A percentile compares a stretch with the other conserved stretches of the same genome.
These are phyloP conservation scores for Dascyllus trimaculatus DNA, from an alignment of 2,113 vertebrate genomes.

Conservation along the genomic window DNA sequence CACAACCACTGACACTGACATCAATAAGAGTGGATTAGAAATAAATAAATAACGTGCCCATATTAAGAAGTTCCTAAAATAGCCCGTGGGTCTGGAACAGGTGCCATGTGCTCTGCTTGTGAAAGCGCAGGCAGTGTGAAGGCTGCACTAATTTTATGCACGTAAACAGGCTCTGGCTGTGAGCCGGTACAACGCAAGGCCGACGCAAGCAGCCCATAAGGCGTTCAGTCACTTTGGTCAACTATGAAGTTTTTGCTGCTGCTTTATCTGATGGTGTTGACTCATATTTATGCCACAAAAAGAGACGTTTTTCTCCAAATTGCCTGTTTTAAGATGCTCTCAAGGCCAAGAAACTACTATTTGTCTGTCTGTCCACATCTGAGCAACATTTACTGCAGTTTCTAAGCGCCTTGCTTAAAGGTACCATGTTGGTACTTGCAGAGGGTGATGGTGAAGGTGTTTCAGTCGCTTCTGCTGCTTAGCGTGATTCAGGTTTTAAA, in stretches of 20 bases:
- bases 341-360: too few species aligned
- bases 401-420: background rate
- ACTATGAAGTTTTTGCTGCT: too few species aligned
- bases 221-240: too few species aligned
- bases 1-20: constrained; percentile 48
- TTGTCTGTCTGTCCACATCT: too few species aligned
- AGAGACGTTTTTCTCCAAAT: too few species aligned
- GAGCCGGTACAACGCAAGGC: constrained; percentile 7
- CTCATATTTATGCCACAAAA: too few species aligned
- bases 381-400: too few species aligned
- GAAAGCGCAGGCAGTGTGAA: constrained; percentile 74
- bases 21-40: constrained; percentile 71
- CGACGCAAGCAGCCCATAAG: background rate
- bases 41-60: constrained; percentile 87
- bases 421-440: background rate
- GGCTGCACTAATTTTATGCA: constrained; percentile 88
- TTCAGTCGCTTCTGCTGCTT: background rate
- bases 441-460: background rate
- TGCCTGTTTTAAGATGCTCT: too few species aligned
- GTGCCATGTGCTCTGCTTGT: constrained; percentile 89
- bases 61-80: constrained; percentile 94
- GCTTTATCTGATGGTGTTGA: too few species aligned
- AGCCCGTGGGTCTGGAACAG: constrained; percentile 90
- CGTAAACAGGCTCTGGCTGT: constrained; percentile 73
- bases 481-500: too few species aligned